phyloP scores from a whole-genome alignment of 2,797 vertebrate genomes.

The Labeo calbasu region DNA sequence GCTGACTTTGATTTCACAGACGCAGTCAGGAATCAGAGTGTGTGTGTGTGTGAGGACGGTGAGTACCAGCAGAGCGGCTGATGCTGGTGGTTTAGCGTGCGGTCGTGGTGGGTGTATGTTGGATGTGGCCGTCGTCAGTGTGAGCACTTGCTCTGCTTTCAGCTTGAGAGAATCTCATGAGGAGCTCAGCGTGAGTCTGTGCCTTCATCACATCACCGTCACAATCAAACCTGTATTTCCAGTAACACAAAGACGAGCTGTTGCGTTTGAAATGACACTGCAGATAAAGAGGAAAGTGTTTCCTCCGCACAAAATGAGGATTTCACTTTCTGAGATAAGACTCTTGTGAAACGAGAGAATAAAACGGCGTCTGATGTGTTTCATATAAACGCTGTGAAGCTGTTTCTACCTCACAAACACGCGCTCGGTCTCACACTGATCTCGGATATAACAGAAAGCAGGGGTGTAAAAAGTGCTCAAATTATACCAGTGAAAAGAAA shows the following conservation, averaged over 20 bases:
- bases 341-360: background rate
- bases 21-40: background rate
- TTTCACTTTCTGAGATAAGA: constrained; percentile 9
- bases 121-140: background rate
- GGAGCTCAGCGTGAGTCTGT: background rate
- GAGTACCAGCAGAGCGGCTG: constrained; percentile 1
- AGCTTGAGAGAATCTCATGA: background rate
- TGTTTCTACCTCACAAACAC: background rate
- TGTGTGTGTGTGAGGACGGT: background rate
- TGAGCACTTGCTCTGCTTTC: background rate
- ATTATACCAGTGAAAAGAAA: no score
- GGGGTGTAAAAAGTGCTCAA: background rate
- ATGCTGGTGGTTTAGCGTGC: background rate
- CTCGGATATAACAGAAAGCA: background rate
- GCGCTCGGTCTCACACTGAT: background rate
- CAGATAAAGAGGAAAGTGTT: background rate
- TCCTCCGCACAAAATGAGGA: background rate
- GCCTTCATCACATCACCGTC: background rate
- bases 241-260: background rate
- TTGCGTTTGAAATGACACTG: background rate
- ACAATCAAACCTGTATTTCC: background rate
- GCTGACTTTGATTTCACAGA: background rate
- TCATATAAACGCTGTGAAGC: background rate
- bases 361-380: background rate
- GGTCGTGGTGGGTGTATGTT: background rate